A percentile compares a stretch with the other conserved stretches of the same genome.
These are phyloP conservation scores for Sylvicola fuscatus DNA, from an alignment of 2,888 invertebrate genomes.

Conservation along the genomic window DNA sequence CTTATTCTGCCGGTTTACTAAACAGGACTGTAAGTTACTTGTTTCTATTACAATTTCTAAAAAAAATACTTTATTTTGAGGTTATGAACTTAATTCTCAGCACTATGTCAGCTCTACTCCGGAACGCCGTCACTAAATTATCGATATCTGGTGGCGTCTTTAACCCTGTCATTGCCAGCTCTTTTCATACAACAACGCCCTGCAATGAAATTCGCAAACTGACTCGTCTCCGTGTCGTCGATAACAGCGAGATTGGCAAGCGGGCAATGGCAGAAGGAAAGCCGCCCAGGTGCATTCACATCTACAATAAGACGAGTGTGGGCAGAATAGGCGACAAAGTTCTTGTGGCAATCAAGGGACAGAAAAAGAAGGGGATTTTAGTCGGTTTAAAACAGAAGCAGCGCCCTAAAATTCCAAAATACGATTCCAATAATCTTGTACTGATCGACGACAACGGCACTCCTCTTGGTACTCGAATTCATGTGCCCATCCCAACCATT, in stretches of 20 bases:
- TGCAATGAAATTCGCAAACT: slow-evolving; percentile 49
- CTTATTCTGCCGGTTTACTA: too few relatives aligned
- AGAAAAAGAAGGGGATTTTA: slow-evolving; percentile 82
- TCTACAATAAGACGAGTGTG: slow-evolving; percentile 61
- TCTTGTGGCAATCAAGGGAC: slow-evolving; percentile 81
- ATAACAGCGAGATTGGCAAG: slow-evolving; percentile 91
- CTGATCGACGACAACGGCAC: slow-evolving; percentile 87
- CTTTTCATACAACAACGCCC: slow-evolving; percentile 36
- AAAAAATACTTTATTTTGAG: too few relatives aligned
- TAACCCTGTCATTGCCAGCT: too few relatives aligned
- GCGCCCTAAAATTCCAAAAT: slow-evolving; percentile 61
- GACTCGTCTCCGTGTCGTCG: slow-evolving; percentile 74
- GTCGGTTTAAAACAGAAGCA: slow-evolving; percentile 78
- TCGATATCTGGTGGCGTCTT: too few relatives aligned
- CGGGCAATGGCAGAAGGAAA: slow-evolving; percentile 87
- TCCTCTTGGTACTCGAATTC: slow-evolving; percentile 86
- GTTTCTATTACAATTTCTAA: too few relatives aligned
- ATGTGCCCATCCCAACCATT: slow-evolving; percentile 84
- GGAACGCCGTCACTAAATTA: too few relatives aligned
- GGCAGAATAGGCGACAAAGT: slow-evolving; percentile 62
- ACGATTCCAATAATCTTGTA: slow-evolving; percentile 91
- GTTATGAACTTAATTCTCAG: too few relatives aligned
- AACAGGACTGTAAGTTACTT: too few relatives aligned
- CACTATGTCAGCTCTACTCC: too few relatives aligned
- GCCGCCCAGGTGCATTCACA: slow-evolving; percentile 83